These are phyloP conservation scores for Morpho deidamia DNA, from an alignment of 2,888 invertebrate species.

Conservation along the genomic window DNA sequence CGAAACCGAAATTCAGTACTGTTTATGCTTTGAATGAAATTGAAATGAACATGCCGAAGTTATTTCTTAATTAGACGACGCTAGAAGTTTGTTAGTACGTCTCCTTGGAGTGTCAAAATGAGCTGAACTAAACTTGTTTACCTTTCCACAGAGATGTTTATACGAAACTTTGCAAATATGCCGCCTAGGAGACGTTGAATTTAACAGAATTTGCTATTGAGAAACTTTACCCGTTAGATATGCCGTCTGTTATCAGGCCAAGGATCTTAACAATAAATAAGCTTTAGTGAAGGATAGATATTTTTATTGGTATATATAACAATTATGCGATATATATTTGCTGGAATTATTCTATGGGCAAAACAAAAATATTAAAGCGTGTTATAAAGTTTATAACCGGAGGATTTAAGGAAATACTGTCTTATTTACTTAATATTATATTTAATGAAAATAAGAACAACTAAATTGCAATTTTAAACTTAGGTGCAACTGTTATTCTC, in stretches of 20 bases:
- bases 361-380: no score
- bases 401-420: no score
- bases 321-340: no score
- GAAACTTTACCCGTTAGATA: conserved; percentile 12
- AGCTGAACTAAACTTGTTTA: conserved; percentile 68
- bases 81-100: conserved; percentile 53
- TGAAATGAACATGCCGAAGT: conserved; percentile 62
- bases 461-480: no score
- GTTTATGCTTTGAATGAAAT: conserved; percentile 49
- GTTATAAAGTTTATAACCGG: no score
- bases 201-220: conserved; percentile 23
- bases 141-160: conserved; percentile 57
- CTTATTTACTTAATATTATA: no score
- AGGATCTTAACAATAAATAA: background rate
- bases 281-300: no score
- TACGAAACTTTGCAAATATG: conserved; percentile 60
- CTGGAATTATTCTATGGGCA: no score
- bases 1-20: conserved; percentile 29
- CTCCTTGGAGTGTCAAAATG: conserved; percentile 66
- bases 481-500: no score
- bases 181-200: conserved; percentile 52
- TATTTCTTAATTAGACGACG: conserved; percentile 62
- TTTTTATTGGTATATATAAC: no score
- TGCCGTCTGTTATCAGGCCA: background rate
- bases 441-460: no score